phyloP scores from a whole-genome alignment of 2,797 vertebrate species.

The Phylloscopus collybita region DNA sequence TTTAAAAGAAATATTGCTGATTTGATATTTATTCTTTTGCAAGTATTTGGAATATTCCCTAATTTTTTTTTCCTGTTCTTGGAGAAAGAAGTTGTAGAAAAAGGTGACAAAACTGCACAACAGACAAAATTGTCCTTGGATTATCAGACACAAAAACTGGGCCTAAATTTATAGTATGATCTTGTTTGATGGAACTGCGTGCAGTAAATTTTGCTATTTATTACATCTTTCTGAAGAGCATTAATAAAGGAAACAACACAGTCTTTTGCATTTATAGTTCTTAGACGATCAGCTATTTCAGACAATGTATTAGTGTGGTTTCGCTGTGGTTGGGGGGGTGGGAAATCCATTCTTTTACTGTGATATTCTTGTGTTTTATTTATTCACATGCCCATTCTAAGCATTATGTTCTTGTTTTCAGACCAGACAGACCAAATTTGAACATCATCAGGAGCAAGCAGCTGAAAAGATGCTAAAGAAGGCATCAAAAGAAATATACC shows the following conservation, averaged over 20 bases:
- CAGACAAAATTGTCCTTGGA: neutral
- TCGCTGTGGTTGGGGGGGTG: neutral
- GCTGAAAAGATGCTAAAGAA: conserved; percentile 95
- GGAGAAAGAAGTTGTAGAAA: neutral
- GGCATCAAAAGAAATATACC: conserved; percentile 94
- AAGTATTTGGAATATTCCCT: neutral
- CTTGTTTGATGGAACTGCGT: neutral
- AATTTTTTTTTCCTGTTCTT: neutral
- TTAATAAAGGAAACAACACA: neutral
- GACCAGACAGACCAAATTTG: conserved; percentile 93
- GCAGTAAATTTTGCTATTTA: neutral
- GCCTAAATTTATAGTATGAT: neutral
- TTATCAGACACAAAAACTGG: neutral
- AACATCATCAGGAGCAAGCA: conserved; percentile 93
- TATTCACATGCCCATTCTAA: neutral
- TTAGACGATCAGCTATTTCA: neutral
- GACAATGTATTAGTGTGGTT: neutral
- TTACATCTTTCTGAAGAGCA: neutral
- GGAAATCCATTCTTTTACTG: neutral
- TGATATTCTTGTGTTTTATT: neutral
- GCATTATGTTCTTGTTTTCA: conserved; percentile 57
- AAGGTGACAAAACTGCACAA: neutral
- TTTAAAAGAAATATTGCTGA: neutral
- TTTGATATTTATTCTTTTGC: neutral
- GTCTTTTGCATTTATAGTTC: neutral